A percentile compares a stretch with the other conserved stretches of the same genome.
Conservation (phyloP, 2,113 vertebrate genomes). For the Ciconia boyciana region DNA sequence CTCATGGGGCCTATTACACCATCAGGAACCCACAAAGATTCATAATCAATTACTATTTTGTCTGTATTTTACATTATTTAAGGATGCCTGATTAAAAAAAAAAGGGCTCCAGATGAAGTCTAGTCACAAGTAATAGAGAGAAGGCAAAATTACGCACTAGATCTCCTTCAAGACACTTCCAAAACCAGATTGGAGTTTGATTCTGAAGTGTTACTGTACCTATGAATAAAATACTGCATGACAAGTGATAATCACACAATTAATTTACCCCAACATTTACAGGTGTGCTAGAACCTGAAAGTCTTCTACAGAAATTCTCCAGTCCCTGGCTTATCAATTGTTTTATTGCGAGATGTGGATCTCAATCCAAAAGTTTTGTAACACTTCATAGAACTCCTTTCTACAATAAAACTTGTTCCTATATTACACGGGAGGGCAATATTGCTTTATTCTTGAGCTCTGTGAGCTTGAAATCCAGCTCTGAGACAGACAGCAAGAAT, state of each 20-base stretch:
- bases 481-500: neutral
- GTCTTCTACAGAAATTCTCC: neutral
- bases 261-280: neutral
- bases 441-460: neutral
- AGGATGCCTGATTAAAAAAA: neutral
- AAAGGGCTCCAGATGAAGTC: neutral
- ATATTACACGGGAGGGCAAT: neutral
- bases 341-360: neutral
- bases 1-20: neutral
- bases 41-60: neutral
- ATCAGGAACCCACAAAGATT: neutral
- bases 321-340: neutral
- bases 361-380: neutral
- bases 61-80: neutral
- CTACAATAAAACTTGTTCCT: neutral
- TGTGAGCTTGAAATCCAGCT: neutral
- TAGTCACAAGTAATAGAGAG: neutral
- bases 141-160: neutral
- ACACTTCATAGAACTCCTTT: neutral
- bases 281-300: neutral
- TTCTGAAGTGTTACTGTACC: neutral
- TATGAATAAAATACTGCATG: neutral
- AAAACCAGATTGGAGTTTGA: neutral
- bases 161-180: neutral
- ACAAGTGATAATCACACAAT: neutral